A percentile compares a stretch with the other conserved stretches of the same genome.
These are phyloP conservation scores for Entelurus aequoreus DNA, from an alignment of 2,113 vertebrate species.

Conservation along the genomic window DNA sequence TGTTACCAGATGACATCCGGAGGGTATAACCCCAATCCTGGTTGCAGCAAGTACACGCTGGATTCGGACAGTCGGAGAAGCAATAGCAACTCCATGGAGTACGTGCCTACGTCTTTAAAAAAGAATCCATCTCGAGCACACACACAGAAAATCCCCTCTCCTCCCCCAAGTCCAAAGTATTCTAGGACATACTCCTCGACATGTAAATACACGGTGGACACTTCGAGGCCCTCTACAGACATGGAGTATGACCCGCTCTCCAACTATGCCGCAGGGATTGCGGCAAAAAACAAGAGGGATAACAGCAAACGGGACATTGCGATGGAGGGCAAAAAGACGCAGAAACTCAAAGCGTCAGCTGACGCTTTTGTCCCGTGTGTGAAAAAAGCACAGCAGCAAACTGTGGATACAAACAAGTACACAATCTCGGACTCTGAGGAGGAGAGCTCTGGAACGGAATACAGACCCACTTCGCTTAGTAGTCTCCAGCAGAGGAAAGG, in stretches of 20 bases:
- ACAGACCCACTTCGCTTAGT: conserved; percentile 51
- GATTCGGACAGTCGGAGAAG: conserved; percentile 61
- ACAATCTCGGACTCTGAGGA: conserved; percentile 86
- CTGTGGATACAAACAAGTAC: conserved; percentile 56
- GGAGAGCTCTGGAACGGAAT: conserved; percentile 69
- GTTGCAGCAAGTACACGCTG: conserved; percentile 86
- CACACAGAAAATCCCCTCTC: conserved; percentile 16
- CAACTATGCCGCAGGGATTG: conserved; percentile 85
- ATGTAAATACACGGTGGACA: conserved; percentile 88
- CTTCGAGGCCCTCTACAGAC: conserved; percentile 85
- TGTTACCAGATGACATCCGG: conserved; percentile 70
- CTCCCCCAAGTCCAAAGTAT: conserved; percentile 44
- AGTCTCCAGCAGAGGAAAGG: conserved; percentile 57
- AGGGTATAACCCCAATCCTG: conserved; percentile 85
- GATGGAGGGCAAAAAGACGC: conserved; percentile 32
- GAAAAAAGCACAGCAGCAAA: conserved; percentile 67
- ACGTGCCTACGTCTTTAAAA: conserved; percentile 81
- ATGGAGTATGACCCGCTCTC: conserved; percentile 94
- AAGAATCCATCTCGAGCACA: conserved; percentile 46
- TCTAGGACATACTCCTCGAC: conserved; percentile 56
- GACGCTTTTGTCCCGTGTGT: conserved; percentile 66
- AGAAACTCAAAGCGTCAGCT: conserved; percentile 53
- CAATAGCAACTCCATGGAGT: conserved; percentile 78
- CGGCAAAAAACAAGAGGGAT: conserved; percentile 72
- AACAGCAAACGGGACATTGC: conserved; percentile 20